Base-by-base conservation (phyloP, 2,113 vertebrate species). In the Callorhinus ursinus region DNA sequence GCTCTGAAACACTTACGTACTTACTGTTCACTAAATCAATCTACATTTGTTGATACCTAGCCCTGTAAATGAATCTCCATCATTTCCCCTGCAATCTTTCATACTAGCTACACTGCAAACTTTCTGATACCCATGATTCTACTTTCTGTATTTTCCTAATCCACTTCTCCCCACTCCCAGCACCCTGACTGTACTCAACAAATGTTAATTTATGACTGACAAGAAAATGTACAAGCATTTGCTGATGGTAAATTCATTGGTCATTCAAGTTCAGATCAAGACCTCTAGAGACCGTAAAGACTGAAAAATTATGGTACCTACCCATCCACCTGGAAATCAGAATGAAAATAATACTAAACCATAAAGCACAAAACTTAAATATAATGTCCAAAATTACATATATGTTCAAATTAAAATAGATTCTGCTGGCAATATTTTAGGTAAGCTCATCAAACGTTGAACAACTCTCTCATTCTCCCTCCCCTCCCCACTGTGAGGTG, bases 241-340 rank as follows among this genome's bases (percentile, higher is more conserved):
- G 46, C 71, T 74, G 36, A 49, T n/a, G 49, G 26, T 22, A 96
- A 96, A 84, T 84, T 90, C 28, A 13, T 39, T 95, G 55, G 72
- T 94, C 7, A 92, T 59, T 91, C 65, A 90, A 94, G 51, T 76
- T 88, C 55, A 96, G 22, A 92, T 13, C 67, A 89, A 96, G 79
- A 87, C 39, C 5, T 82, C 36, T 82, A 92, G 39, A 90, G 36
- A 91, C 1, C 8, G 36, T 91, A 67, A 80, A 79, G 39, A 42
- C 33, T n/a, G 13, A 39, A 81, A 94, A 77, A 53, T 36, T 79
- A 69, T 36, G 19, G 31, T 95, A 9, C 6, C 21, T 21, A 28
- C 10, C 10, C 46, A 59, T 51, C 36, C 18, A 82, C 33, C 53
- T 61, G 12, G 53, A 83, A 93, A 85, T 39, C 7, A 79, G 95